Base-by-base conservation (phyloP, 2,888 invertebrate genomes). In the Coenonympha arcania region DNA sequence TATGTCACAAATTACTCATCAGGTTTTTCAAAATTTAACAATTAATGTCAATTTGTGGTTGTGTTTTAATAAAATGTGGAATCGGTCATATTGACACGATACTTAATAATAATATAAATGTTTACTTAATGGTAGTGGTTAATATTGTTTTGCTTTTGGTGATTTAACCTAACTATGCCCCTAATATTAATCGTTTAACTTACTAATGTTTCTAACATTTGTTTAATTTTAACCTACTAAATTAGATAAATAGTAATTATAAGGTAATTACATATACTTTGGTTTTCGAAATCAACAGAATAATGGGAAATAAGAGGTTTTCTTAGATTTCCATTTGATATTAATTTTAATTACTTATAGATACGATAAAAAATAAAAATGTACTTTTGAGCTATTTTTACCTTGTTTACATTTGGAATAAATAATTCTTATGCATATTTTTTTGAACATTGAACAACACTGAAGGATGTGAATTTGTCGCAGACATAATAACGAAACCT, bases 21-120 rank as follows among this genome's bases (percentile, higher is more conserved):
- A 24, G 11, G n/a, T 20, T 34, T 30, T 18, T n/a, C 9, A 13
- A 19, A 16, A 24, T 20, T 20, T 13, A 13, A 31, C 30, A 37
- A 30, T 18, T 30, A 33, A 31, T 40, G 55, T 55, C 50, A 55
- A 55, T 53, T 55, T 41, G 55, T 28, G 55, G 50, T 55, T 55
- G 53, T 55, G 50, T 47, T 36, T 50, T 13, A 24, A 33, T 26
- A 18, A 36, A 48, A 45, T 33, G 39, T 41, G 15, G 24, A 43
- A 6, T 24, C n/a, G n/a, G n/a, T n/a, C 24, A 47, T 39, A 44
- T 48, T 18, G 41, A 34, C 30, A 39, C 13, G 1, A 9, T 24
- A 37, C n/a, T 26, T 22, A 54, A 39, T 31, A 26, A 22, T 19
- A 30, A 18, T 40, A 40, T 18, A 26, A 18, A 22, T 47, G 15